A percentile compares a stretch with the other conserved stretches of the same genome.
phyloP scores from a whole-genome alignment of 2,797 vertebrate genomes.

The Girardinus metallicus region DNA sequence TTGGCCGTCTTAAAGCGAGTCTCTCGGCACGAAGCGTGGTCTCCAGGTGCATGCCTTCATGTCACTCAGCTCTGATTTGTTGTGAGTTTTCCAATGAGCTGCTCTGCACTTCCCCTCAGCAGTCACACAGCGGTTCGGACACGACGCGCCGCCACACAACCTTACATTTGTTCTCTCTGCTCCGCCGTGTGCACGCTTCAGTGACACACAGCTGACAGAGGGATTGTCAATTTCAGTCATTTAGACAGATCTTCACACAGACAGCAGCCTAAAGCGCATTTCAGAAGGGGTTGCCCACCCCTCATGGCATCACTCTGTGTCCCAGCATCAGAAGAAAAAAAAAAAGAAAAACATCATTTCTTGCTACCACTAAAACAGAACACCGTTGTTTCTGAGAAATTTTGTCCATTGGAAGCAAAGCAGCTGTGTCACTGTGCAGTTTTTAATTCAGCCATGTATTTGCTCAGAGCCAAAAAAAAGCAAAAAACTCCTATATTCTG shows the following conservation, averaged over 20 bases:
- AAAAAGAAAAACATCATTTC: neutral
- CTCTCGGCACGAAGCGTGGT: conserved; percentile 11
- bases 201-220: conserved; percentile 51
- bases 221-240: conserved; percentile 57
- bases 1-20: conserved; percentile 31
- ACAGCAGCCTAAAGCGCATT: conserved; percentile 49
- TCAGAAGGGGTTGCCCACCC: conserved; percentile 23
- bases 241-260: conserved; percentile 44
- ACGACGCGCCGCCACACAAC: conserved; percentile 49
- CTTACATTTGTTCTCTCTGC: conserved; percentile 56
- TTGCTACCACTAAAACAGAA: neutral
- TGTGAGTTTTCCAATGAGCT: conserved; percentile 51
- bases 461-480: conserved; percentile 40
- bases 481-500: conserved; percentile 32
- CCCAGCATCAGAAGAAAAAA: conserved; percentile 22
- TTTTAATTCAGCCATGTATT: conserved; percentile 28
- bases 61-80: conserved; percentile 48
- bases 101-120: conserved; percentile 22
- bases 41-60: conserved; percentile 55
- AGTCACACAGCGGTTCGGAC: conserved; percentile 40
- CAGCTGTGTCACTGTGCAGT: conserved; percentile 19
- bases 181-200: conserved; percentile 21
- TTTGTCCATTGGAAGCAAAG: neutral
- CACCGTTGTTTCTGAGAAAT: neutral
- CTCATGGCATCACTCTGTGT: conserved; percentile 30